A percentile compares a stretch with the other conserved stretches of the same genome.
phyloP scores from a whole-genome alignment of 2,888 invertebrate species.

The Eulithis testata region DNA sequence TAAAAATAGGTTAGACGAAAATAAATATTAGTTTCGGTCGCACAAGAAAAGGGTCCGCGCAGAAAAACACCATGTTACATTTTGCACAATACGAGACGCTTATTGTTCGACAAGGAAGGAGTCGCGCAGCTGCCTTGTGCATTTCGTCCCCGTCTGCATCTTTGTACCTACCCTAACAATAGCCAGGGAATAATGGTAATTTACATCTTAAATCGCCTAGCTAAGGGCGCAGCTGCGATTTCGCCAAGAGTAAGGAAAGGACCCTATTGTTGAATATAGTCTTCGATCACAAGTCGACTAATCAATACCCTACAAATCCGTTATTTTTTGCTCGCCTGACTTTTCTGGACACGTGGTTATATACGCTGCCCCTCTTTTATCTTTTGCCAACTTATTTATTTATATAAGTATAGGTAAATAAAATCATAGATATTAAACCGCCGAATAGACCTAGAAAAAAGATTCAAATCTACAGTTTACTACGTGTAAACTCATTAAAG shows the following conservation, averaged over 20 bases:
- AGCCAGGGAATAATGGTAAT: slow-evolving; percentile 78
- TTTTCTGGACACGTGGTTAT: slow-evolving; percentile 29
- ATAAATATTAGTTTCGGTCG: slow-evolving; percentile 46
- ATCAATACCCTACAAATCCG: slow-evolving; percentile 59
- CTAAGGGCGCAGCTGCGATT: slow-evolving; percentile 80
- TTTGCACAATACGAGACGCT: slow-evolving; percentile 76
- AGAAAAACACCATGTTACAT: slow-evolving; percentile 72
- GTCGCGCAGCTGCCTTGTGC: slow-evolving; percentile 81
- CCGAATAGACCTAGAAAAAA: too few species aligned
- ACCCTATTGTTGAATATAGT: slow-evolving; percentile 60
- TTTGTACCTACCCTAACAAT: slow-evolving; percentile 74
- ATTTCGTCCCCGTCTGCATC: slow-evolving; percentile 80
- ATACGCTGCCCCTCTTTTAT: neutral
- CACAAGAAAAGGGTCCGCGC: slow-evolving; percentile 53
- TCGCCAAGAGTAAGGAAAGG: slow-evolving; percentile 60
- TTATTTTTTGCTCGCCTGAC: slow-evolving; percentile 48
- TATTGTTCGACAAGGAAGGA: slow-evolving; percentile 79
- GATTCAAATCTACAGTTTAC: neutral
- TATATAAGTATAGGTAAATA: neutral
- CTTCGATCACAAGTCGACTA: slow-evolving; percentile 58
- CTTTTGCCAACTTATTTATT: neutral
- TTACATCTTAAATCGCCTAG: slow-evolving; percentile 82
- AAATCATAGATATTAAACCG: too few species aligned
- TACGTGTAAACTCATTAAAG: neutral
- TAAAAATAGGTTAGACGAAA: slow-evolving; percentile 17